phyloP scores from a whole-genome alignment of 2,113 vertebrate species.

The Lasiurus borealis region DNA sequence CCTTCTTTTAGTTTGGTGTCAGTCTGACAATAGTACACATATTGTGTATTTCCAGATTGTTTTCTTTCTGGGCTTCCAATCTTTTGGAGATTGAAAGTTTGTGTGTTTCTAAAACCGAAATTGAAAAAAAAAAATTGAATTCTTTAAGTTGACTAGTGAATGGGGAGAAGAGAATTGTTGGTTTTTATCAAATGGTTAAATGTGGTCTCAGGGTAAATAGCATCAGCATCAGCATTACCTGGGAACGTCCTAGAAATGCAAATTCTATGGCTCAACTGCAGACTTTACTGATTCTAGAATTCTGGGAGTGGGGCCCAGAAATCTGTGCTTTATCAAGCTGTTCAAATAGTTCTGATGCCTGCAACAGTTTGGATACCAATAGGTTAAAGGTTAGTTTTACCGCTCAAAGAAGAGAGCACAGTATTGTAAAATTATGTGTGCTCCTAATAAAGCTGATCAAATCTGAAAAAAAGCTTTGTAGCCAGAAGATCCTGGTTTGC shows the following conservation, averaged over 20 bases:
- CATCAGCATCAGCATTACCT: background rate
- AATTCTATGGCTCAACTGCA: background rate
- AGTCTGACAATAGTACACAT: background rate
- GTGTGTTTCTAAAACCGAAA: constrained; percentile 47
- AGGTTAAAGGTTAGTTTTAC: constrained; percentile 33
- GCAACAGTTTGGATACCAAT: background rate
- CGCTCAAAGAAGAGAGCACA: background rate
- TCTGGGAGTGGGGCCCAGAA: background rate
- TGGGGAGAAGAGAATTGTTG: background rate
- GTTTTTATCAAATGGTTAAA: background rate
- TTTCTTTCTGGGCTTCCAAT: constrained; percentile 48
- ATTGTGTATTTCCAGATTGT: constrained; percentile 44
- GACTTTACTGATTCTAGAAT: constrained; percentile 14
- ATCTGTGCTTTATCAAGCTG: background rate
- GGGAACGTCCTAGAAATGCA: constrained; percentile 36
- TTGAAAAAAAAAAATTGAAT: constrained; percentile 6
- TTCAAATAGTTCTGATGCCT: background rate
- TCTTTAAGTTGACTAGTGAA: constrained; percentile 26
- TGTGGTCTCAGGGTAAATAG: background rate
- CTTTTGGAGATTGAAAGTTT: constrained; percentile 49
- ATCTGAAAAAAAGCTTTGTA: constrained; percentile 21
- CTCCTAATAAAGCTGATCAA: background rate
- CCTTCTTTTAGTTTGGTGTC: constrained; percentile 62
- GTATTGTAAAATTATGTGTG: background rate
- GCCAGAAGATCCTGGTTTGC: constrained; percentile 6